Conservation (phyloP, 2,113 vertebrate genomes). For the Embiotoca jacksoni region DNA sequence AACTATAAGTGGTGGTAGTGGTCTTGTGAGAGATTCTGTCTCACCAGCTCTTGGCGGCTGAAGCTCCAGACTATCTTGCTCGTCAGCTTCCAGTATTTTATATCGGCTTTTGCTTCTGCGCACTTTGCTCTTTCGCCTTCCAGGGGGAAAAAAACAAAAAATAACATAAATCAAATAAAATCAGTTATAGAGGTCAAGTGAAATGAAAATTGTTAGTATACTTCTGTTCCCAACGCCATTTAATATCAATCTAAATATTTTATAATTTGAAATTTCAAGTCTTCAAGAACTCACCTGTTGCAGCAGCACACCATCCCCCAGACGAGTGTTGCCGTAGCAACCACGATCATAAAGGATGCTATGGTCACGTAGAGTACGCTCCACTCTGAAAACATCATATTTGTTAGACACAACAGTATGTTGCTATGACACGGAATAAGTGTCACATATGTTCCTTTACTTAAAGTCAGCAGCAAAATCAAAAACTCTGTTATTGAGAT, state of each 20-base stretch:
- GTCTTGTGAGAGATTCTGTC: slow-evolving; percentile 11
- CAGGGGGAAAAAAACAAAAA: neutral
- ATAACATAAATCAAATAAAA: neutral
- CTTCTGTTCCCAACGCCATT: no score
- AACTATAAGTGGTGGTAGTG: neutral
- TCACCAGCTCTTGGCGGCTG: slow-evolving; percentile 91
- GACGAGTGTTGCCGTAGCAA: slow-evolving; percentile 89
- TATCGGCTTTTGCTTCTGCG: slow-evolving; percentile 95
- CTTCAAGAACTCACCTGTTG: slow-evolving; percentile 85
- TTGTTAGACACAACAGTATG: no score
- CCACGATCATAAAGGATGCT: slow-evolving; percentile 93
- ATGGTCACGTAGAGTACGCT: slow-evolving; percentile 98
- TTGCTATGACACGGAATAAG: no score
- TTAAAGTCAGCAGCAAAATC: no score
- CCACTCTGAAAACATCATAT: slow-evolving; percentile 88
- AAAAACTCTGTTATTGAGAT: neutral
- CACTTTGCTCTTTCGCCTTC: slow-evolving; percentile 91
- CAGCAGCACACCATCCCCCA: slow-evolving; percentile 96
- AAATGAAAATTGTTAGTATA: no score
- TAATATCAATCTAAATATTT: no score
- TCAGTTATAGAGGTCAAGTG: no score
- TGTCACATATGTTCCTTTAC: no score
- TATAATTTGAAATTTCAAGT: no score
- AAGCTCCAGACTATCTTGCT: slow-evolving; percentile 92
- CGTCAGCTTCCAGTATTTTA: slow-evolving; percentile 94